Conservation (phyloP, 2,797 vertebrate species). For the Urophycis tenuis region DNA sequence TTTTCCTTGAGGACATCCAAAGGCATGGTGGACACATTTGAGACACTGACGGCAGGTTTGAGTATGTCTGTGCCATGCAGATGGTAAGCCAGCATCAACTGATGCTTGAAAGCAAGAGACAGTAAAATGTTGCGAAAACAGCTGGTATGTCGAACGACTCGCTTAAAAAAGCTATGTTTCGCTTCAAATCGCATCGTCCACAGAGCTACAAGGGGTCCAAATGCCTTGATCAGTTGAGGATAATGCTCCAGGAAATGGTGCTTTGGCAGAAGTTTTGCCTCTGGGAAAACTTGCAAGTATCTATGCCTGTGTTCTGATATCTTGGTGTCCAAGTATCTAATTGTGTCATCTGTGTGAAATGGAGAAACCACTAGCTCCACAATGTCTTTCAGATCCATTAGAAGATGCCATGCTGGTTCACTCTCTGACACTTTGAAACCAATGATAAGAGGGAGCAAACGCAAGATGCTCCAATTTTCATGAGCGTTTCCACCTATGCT, state of each 20-base stretch:
- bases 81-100: slow-evolving; percentile 21
- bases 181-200: slow-evolving; percentile 32
- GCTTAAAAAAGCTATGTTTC: slow-evolving; percentile 32
- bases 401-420: slow-evolving; percentile 28
- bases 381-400: slow-evolving; percentile 28
- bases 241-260: slow-evolving; percentile 26
- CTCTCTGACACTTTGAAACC: slow-evolving; percentile 13
- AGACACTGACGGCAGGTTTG: slow-evolving; percentile 13
- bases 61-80: slow-evolving; percentile 16
- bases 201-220: slow-evolving; percentile 27
- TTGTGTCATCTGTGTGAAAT: slow-evolving; percentile 26
- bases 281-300: slow-evolving; percentile 20
- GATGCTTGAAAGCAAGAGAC: slow-evolving; percentile 27
- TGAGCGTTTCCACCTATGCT: slow-evolving; percentile 18
- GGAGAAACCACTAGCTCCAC: slow-evolving; percentile 11
- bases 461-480: slow-evolving; percentile 17
- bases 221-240: slow-evolving; percentile 19
- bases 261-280: slow-evolving; percentile 15
- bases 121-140: slow-evolving; percentile 26
- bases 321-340: slow-evolving; percentile 14
- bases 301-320: slow-evolving; percentile 31
- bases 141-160: slow-evolving; percentile 17
- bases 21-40: slow-evolving; percentile 10
- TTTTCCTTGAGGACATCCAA: slow-evolving; percentile 16
- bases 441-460: slow-evolving; percentile 31